A percentile compares a stretch with the other conserved stretches of the same genome.
phyloP scores from a whole-genome alignment of 2,797 vertebrate genomes.

The Capromys pilorides region DNA sequence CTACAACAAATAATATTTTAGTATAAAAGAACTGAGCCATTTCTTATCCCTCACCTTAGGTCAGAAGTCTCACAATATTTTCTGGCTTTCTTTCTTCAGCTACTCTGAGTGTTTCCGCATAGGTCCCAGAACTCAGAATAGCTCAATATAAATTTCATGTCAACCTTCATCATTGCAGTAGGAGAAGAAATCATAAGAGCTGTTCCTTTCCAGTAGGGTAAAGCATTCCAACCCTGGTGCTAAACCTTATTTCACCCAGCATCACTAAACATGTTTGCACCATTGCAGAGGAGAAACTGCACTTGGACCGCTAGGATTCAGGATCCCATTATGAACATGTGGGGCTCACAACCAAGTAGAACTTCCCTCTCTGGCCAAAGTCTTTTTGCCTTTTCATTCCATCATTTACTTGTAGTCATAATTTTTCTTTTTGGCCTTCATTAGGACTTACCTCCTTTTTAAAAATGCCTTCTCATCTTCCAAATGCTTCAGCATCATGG shows the following conservation, averaged over 20 bases:
- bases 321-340: not conserved
- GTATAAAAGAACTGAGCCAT: conserved; percentile 1
- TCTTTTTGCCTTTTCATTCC: not conserved
- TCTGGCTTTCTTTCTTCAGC: conserved; percentile 44
- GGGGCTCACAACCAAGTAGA: not conserved
- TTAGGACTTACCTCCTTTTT: not conserved
- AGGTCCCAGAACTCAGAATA: conserved; percentile 46
- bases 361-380: not conserved
- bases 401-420: not conserved
- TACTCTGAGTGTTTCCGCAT: not conserved
- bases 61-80: not conserved
- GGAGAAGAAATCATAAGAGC: conserved; percentile 46
- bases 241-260: not conserved
- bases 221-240: not conserved
- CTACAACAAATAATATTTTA: conserved; percentile 4
- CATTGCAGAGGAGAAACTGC: not conserved
- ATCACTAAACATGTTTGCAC: not conserved
- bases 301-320: not conserved
- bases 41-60: conserved; percentile 31
- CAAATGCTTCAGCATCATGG: not conserved
- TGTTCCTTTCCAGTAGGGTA: not conserved
- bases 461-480: not conserved
- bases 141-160: conserved; percentile 51
- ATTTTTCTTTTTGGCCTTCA: not conserved
- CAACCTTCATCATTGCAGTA: conserved; percentile 20